A percentile compares a stretch with the other conserved stretches of the same genome.
These are phyloP conservation scores for Psittacus erithacus DNA, from an alignment of 2,113 vertebrate species.

Conservation along the genomic window DNA sequence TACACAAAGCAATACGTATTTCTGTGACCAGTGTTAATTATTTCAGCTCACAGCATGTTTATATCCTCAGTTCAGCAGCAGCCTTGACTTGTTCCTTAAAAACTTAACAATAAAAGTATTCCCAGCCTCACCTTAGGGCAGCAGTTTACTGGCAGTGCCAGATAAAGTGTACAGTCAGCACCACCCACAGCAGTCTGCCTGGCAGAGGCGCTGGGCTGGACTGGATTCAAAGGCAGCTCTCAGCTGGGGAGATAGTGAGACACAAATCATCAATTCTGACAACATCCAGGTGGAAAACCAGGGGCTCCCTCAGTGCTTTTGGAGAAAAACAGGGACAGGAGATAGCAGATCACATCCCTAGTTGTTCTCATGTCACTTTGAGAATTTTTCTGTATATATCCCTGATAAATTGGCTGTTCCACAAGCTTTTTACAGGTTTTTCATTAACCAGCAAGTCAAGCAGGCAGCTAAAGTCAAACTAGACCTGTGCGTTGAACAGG, in stretches of 20 bases:
- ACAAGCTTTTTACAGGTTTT: not conserved
- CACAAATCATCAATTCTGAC: not conserved
- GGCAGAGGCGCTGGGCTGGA: slow-evolving; percentile 4
- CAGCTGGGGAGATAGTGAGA: not conserved
- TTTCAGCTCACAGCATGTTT: not conserved
- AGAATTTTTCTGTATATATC: not conserved
- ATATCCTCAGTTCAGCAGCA: not conserved
- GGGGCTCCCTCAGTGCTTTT: not conserved
- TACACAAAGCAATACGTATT: not conserved
- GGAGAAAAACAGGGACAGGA: not conserved
- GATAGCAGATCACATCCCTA: not conserved
- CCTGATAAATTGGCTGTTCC: not conserved
- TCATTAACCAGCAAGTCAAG: slow-evolving; percentile 37
- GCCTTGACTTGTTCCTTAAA: not conserved
- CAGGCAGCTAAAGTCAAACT: not conserved
- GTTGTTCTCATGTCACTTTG: not conserved
- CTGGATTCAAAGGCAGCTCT: not conserved
- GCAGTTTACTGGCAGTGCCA: slow-evolving; percentile 11
- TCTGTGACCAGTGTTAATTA: not conserved
- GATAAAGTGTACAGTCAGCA: slow-evolving; percentile 16
- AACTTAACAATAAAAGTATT: not conserved
- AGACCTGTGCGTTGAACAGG: not conserved
- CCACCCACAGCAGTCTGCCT: slow-evolving; percentile 41
- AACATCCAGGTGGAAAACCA: not conserved
- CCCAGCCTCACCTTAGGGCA: not conserved